Evolutionary conservation across 2,797 vertebrate genomes (phyloP), one percentile per base, ranked within the genome.

Genomic region (Urocyon cinereoargenteus): DNA sequence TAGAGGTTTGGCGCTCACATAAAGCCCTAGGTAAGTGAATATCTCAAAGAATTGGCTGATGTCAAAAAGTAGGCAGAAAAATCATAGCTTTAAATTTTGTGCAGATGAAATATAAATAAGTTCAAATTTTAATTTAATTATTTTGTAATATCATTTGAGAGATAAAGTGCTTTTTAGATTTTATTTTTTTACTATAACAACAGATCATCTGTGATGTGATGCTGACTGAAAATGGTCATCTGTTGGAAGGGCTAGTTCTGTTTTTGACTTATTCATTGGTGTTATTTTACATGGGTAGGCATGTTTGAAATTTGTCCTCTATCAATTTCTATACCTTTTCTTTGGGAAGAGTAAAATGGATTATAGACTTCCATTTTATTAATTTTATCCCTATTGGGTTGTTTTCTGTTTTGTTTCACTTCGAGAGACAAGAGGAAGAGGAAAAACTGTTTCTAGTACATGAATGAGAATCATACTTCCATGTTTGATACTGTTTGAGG

Each of bases 51-150:
- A 19, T 82, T 81, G 53, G 57, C 82, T 72, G 49, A 81, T 40
- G n/a, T 70, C 15, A 28, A 28, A 90, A 75, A 94, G 66, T 14
- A 87, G 45, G 26, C 57, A 85, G 68, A 91, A 96, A 31, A 28
- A 24, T 21, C 57, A 36, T 24, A 61, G 1, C 1, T 94, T 68
- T 81, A 97, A 83, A 16, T 12, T 26, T 18, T 82, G 3, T 13
- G 31, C 3, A 31, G 55, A 34, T 59, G 53, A 73, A 83, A 89
- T 53, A 34, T 24, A 51, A 86, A 81, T 24, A 87, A 72, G 82
- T 49, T 87, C 21, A 49, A 31, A 24, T 34, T 90, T 77, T 75
- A 78, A 86, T 93, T 96, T 53, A 66, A 59, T 72, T 57, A 87
- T 92, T 26, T 64, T 2, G 18, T 83, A 79, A 49, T 89, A n/a